Evolutionary conservation across 2,888 invertebrate species (phyloP).

Genomic region (Drosophila melanosoma): DNA sequence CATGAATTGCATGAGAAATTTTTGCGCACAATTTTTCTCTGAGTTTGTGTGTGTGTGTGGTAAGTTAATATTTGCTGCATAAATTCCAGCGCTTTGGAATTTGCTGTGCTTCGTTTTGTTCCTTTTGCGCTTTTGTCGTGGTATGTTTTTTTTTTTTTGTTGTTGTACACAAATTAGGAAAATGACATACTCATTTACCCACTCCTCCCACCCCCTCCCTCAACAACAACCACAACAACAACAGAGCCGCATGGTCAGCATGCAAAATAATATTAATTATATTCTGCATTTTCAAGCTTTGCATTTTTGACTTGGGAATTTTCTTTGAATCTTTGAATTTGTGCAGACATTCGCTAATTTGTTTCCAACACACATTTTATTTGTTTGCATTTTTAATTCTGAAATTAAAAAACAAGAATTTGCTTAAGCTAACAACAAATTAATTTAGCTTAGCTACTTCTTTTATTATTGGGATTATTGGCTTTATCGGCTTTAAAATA

Average conservation of each 20-base stretch:
- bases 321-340: conserved; percentile 32
- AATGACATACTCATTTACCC: conserved; percentile 35
- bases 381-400: conserved; percentile 35
- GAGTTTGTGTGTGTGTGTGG: conserved; percentile 50
- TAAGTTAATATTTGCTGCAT: conserved; percentile 79
- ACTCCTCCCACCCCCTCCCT: background rate
- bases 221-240: conserved; percentile 30
- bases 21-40: conserved; percentile 47
- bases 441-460: background rate
- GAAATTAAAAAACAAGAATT: background rate
- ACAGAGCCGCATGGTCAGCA: conserved; percentile 14
- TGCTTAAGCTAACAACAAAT: background rate
- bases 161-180: conserved; percentile 71
- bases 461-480: background rate
- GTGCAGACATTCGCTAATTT: conserved; percentile 66
- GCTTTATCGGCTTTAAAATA: background rate
- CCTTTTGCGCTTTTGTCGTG: conserved; percentile 52
- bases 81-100: conserved; percentile 74
- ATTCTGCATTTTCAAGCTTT: conserved; percentile 55
- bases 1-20: conserved; percentile 58
- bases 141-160: conserved; percentile 44
- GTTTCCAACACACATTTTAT: conserved; percentile 48
- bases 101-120: conserved; percentile 60
- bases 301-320: conserved; percentile 45
- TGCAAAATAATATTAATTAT: conserved; percentile 65